Evolutionary conservation across 2,113 vertebrate species (phyloP).

Genomic region (human (Homo sapiens)): DNA sequence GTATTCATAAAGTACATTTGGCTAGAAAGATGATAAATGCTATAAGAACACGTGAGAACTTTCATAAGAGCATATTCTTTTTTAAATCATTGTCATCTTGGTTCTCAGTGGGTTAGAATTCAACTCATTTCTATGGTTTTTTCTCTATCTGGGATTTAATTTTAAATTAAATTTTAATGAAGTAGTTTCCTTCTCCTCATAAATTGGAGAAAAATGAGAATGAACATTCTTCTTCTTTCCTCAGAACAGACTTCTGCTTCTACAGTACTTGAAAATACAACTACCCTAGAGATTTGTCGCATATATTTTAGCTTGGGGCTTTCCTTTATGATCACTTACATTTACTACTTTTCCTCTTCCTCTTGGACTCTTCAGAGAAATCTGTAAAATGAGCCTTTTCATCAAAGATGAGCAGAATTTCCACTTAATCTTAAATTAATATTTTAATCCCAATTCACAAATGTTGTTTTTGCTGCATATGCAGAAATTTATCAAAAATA

Average conservation of each 20-base stretch:
- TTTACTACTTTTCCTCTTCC: slow-evolving; percentile 13
- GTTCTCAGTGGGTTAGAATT: neutral
- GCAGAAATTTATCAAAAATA: slow-evolving; percentile 10
- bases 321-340: slow-evolving; percentile 26
- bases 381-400: neutral
- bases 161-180: slow-evolving; percentile 63
- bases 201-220: neutral
- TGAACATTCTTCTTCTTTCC: neutral
- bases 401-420: neutral
- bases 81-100: neutral
- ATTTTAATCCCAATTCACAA: neutral
- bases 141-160: neutral
- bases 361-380: neutral
- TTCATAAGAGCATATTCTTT: neutral
- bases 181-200: neutral
- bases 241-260: neutral
- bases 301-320: slow-evolving; percentile 3
- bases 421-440: slow-evolving; percentile 14
- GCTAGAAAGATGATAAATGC: neutral
- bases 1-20: neutral
- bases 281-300: neutral
- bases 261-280: neutral
- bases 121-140: slow-evolving; percentile 9
- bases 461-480: neutral
- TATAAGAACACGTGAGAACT: neutral